These are phyloP conservation scores for Tipula unca DNA, from an alignment of 2,888 invertebrate species.

Conservation along the genomic window DNA sequence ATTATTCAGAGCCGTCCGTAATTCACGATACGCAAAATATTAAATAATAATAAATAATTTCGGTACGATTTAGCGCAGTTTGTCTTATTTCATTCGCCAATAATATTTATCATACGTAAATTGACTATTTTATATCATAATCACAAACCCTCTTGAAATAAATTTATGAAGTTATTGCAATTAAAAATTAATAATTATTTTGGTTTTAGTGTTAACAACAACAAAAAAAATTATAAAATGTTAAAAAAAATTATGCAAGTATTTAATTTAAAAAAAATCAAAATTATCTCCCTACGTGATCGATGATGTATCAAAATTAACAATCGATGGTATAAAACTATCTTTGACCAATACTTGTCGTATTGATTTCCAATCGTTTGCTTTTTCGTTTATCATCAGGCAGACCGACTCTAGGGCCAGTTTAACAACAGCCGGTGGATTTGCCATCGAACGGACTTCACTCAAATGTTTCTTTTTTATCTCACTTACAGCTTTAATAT, in stretches of 20 bases:
- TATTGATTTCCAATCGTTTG: conserved; percentile 90
- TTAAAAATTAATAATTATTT: background rate
- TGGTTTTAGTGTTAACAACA: conserved; percentile 16
- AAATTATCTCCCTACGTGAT: conserved; percentile 59
- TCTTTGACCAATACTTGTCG: conserved; percentile 87
- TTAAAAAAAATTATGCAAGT: background rate
- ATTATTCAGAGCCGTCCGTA: background rate
- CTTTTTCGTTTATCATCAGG: conserved; percentile 76
- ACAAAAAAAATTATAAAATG: background rate
- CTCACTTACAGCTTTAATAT: conserved; percentile 71
- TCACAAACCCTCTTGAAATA: background rate
- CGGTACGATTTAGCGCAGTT: background rate
- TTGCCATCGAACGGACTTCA: conserved; percentile 89
- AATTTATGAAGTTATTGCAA: conserved; percentile 1
- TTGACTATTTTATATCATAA: background rate
- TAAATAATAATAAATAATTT: background rate
- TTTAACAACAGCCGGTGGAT: conserved; percentile 87
- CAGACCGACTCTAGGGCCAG: conserved; percentile 92
- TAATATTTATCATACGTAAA: background rate
- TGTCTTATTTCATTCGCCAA: conserved; percentile 1
- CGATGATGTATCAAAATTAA: conserved; percentile 88
- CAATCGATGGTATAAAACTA: conserved; percentile 89
- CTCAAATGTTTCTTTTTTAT: conserved; percentile 95
- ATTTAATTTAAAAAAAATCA: conserved; percentile 1
- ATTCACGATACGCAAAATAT: background rate